phyloP scores from a whole-genome alignment of 2,888 invertebrate genomes.

The Schizotus pectinicornis region DNA sequence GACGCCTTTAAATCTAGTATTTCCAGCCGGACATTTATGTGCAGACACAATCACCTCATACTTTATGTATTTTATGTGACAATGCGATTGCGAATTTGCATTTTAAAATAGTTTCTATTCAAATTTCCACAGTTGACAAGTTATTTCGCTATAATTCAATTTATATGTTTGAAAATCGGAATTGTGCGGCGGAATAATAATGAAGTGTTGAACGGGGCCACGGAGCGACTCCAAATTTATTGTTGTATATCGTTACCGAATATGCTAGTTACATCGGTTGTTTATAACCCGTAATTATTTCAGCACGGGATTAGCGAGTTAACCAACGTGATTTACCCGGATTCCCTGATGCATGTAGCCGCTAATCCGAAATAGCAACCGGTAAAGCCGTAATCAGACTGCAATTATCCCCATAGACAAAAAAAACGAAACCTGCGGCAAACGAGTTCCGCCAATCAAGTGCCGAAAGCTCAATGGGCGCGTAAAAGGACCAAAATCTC shows the following conservation, averaged over 20 bases:
- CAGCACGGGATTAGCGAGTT: too few relatives aligned
- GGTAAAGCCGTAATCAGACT: too few relatives aligned
- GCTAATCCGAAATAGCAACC: too few relatives aligned
- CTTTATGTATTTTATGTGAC: conserved; percentile 42
- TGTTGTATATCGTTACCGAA: neutral
- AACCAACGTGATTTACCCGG: too few relatives aligned
- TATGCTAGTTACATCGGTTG: neutral
- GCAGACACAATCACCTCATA: conserved; percentile 35
- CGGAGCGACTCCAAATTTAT: conserved; percentile 7
- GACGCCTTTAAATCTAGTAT: too few relatives aligned
- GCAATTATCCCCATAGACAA: too few relatives aligned
- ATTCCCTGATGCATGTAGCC: too few relatives aligned
- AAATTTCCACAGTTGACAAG: conserved; percentile 40
- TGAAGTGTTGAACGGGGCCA: conserved; percentile 31
- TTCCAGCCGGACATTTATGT: conserved; percentile 11
- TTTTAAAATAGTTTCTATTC: conserved; percentile 46
- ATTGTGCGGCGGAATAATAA: conserved; percentile 39
- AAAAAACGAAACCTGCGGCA: too few relatives aligned
- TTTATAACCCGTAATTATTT: too few relatives aligned
- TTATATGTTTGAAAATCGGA: conserved; percentile 43
- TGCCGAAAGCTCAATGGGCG: too few relatives aligned
- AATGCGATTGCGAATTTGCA: conserved; percentile 40
- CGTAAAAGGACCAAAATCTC: too few relatives aligned
- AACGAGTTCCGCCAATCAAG: too few relatives aligned
- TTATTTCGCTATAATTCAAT: conserved; percentile 45